Percentiles rank a stretch among this genome's conserved stretches.
These are phyloP conservation scores for Sander vitreus DNA, from an alignment of 2,113 vertebrate genomes.

Conservation along the genomic window DNA sequence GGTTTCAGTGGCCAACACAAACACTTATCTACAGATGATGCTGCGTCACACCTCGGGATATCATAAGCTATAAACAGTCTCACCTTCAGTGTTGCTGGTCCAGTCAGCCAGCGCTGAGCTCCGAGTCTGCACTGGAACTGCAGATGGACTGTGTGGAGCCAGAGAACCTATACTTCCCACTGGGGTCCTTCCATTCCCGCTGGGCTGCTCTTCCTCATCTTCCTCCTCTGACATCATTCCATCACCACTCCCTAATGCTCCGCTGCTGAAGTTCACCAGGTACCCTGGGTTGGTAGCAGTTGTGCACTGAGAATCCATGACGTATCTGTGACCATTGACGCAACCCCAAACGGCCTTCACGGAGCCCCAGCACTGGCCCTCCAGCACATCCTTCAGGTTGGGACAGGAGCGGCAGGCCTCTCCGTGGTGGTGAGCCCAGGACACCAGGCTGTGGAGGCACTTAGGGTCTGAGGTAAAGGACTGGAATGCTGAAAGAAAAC, in stretches of 20 bases:
- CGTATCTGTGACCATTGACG: conserved; percentile 88
- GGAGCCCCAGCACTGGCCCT: conserved; percentile 88
- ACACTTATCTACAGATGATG: too few relatives aligned
- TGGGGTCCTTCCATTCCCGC: background rate
- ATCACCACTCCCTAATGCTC: conserved; percentile 7
- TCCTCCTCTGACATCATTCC: conserved; percentile 17
- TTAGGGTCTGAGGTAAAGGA: conserved; percentile 87
- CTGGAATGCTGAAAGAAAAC: conserved; percentile 37
- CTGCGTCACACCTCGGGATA: too few relatives aligned
- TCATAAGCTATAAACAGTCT: conserved; percentile 3
- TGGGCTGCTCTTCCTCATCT: conserved; percentile 14
- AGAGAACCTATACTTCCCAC: background rate
- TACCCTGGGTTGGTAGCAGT: background rate
- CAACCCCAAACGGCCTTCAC: conserved; percentile 91
- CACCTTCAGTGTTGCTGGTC: conserved; percentile 64
- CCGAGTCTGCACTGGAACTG: conserved; percentile 44
- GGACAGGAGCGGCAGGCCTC: conserved; percentile 87
- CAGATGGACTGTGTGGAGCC: conserved; percentile 18
- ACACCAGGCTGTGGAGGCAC: conserved; percentile 90
- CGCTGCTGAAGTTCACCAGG: background rate
- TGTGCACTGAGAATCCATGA: conserved; percentile 84
- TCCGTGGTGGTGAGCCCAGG: conserved; percentile 91
- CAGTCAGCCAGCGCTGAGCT: conserved; percentile 43
- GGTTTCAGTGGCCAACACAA: too few relatives aligned
- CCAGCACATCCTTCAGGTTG: conserved; percentile 87